Conservation (phyloP, 2,113 vertebrate species). For the Hiodon tergisus region DNA sequence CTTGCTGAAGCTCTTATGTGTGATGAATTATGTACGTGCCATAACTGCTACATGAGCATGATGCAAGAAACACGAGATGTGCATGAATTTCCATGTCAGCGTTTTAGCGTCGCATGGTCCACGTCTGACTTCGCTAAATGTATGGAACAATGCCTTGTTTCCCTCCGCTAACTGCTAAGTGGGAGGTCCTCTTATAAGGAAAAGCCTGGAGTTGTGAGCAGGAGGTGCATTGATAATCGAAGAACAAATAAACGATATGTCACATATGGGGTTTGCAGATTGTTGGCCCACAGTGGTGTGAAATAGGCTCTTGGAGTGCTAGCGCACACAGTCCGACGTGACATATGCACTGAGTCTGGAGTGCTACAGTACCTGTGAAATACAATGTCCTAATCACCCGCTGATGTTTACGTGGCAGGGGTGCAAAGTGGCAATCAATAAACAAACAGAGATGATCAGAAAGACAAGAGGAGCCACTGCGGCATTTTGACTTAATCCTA, state of each 20-base stretch:
- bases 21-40: slow-evolving; percentile 3
- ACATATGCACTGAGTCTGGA: neutral
- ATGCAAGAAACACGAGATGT: neutral
- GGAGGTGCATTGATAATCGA: neutral
- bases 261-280: slow-evolving; percentile 26
- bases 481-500: neutral
- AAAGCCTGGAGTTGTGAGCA: neutral
- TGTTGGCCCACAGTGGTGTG: slow-evolving; percentile 29
- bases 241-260: slow-evolving; percentile 18
- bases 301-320: neutral
- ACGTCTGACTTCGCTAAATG: neutral
- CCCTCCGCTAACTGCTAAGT: neutral
- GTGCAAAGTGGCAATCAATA: slow-evolving; percentile 7
- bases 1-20: neutral
- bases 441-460: slow-evolving; percentile 7
- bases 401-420: neutral
- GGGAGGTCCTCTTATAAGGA: neutral
- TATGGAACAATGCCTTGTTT: neutral
- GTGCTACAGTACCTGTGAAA: slow-evolving; percentile 12
- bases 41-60: neutral
- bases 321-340: neutral
- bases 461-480: neutral
- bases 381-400: slow-evolving; percentile 4
- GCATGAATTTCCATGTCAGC: neutral
- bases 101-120: too few relatives aligned